phyloP scores from a whole-genome alignment of 2,797 vertebrate species.

The Mionectes olivaceus region DNA sequence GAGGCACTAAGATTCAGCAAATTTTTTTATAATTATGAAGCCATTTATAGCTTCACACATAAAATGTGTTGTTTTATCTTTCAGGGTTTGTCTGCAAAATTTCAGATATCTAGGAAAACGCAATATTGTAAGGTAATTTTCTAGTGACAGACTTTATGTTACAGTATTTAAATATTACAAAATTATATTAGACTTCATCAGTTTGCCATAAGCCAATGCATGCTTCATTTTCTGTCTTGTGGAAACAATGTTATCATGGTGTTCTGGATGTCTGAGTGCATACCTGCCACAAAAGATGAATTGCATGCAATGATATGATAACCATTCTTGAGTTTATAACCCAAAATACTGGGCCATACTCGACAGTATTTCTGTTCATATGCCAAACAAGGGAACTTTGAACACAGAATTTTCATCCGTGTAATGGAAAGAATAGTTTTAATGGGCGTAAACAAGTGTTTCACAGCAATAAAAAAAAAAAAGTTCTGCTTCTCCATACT shows the following conservation, averaged over 20 bases:
- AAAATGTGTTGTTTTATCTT: constrained; percentile 23
- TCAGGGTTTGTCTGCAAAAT: constrained; percentile 96
- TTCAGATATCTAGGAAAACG: constrained; percentile 97
- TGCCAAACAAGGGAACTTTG: neutral
- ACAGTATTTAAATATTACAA: neutral
- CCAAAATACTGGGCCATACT: neutral
- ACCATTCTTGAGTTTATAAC: neutral
- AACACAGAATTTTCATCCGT: neutral
- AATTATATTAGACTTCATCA: neutral
- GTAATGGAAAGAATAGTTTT: neutral
- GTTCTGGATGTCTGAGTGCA: neutral
- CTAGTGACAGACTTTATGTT: neutral
- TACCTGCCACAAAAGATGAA: neutral
- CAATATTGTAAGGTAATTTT: constrained; percentile 92
- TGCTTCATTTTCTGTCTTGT: neutral
- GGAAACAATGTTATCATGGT: neutral
- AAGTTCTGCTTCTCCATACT: neutral
- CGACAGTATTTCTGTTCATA: neutral
- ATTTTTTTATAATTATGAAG: neutral
- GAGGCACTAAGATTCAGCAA: neutral
- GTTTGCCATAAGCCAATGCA: neutral
- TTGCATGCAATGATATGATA: neutral
- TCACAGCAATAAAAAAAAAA: neutral
- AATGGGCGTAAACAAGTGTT: neutral
- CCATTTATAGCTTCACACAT: neutral